Evolutionary conservation across 2,113 vertebrate species (phyloP).

Genomic region (Eptesicus fuscus): DNA sequence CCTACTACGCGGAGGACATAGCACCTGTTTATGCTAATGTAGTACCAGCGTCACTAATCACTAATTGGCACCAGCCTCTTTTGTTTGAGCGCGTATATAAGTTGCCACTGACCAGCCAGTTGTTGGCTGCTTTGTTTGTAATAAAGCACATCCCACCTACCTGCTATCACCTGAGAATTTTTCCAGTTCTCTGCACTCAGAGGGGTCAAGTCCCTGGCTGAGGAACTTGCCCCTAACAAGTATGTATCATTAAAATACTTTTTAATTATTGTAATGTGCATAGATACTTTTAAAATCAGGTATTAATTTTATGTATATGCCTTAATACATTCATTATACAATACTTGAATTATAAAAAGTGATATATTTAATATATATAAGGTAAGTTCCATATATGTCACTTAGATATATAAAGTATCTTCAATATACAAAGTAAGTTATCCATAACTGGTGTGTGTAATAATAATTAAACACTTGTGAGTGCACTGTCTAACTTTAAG

Average conservation of each 20-base stretch:
- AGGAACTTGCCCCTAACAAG: too few species aligned
- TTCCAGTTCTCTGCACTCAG: too few species aligned
- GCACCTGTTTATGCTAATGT: too few species aligned
- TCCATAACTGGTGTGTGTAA: not conserved
- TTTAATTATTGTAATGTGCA: not conserved
- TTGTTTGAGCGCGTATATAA: too few species aligned
- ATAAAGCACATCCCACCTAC: too few species aligned
- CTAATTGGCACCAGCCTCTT: too few species aligned
- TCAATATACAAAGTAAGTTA: not conserved
- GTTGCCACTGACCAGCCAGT: too few species aligned
- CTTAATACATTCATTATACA: not conserved
- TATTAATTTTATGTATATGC: not conserved
- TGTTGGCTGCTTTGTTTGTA: too few species aligned
- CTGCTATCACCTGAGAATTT: too few species aligned
- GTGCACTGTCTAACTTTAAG: not conserved
- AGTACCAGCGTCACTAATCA: too few species aligned
- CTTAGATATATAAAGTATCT: not conserved
- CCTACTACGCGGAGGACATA: too few species aligned
- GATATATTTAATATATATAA: not conserved
- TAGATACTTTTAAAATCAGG: not conserved
- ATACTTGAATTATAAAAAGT: not conserved
- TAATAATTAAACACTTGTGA: not conserved
- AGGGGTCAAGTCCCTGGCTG: too few species aligned
- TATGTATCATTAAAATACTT: not conserved
- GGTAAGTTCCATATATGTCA: not conserved